These are phyloP conservation scores for Dinocampus coccinellae DNA, from an alignment of 2,888 invertebrate genomes.

Conservation along the genomic window DNA sequence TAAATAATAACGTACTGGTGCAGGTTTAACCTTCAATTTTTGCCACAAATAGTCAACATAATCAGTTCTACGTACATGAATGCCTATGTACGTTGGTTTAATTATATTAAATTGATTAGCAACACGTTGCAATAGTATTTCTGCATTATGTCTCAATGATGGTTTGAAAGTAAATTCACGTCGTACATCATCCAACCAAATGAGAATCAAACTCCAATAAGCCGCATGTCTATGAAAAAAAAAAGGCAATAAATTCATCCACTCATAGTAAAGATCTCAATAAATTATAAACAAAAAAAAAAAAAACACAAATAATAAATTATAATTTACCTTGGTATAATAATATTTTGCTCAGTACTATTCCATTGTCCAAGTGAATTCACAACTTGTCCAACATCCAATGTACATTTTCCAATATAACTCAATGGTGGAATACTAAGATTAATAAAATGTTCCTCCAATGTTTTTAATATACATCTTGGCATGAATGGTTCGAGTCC, in stretches of 20 bases:
- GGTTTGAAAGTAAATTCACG: slow-evolving; percentile 73
- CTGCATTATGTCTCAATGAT: slow-evolving; percentile 69
- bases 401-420: slow-evolving; percentile 72
- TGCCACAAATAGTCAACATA: slow-evolving; percentile 73
- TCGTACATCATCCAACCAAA: slow-evolving; percentile 73
- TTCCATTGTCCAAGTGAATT: slow-evolving; percentile 72
- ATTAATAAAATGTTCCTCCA: slow-evolving; percentile 73
- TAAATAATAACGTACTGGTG: slow-evolving; percentile 64
- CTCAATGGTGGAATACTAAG: slow-evolving; percentile 72
- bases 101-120: slow-evolving; percentile 56
- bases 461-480: slow-evolving; percentile 69
- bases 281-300: too few relatives aligned
- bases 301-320: neutral
- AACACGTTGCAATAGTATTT: slow-evolving; percentile 66
- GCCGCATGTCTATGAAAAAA: slow-evolving; percentile 67
- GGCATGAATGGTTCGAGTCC: slow-evolving; percentile 66
- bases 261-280: too few relatives aligned
- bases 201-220: slow-evolving; percentile 72
- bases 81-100: slow-evolving; percentile 70
- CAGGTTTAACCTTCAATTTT: slow-evolving; percentile 68
- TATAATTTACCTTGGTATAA: slow-evolving; percentile 68
- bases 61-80: slow-evolving; percentile 74
- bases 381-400: slow-evolving; percentile 70
- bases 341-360: slow-evolving; percentile 73
- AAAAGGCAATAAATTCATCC: neutral